Evolutionary conservation across 2,797 vertebrate genomes (phyloP).

Genomic region (Ficedula albicollis): DNA sequence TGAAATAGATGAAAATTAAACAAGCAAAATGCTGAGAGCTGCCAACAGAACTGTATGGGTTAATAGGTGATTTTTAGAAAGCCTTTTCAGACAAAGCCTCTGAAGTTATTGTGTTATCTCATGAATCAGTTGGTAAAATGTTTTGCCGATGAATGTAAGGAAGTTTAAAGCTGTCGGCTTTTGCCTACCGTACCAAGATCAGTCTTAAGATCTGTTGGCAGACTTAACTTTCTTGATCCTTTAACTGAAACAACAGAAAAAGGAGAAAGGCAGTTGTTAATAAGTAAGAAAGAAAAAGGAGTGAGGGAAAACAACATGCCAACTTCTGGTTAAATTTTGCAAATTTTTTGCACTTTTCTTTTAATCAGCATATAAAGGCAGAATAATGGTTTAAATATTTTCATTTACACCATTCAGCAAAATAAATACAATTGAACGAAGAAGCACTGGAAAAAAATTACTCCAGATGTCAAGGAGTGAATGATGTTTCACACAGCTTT

Average conservation of each 20-base stretch:
- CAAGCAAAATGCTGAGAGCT: slow-evolving; percentile 75
- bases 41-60: slow-evolving; percentile 82
- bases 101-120: slow-evolving; percentile 66
- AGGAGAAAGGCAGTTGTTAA: slow-evolving; percentile 83
- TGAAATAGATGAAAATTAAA: slow-evolving; percentile 68
- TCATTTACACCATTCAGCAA: slow-evolving; percentile 24
- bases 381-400: slow-evolving; percentile 44
- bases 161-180: slow-evolving; percentile 89
- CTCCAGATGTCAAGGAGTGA: slow-evolving; percentile 52
- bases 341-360: slow-evolving; percentile 8
- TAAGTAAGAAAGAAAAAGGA: slow-evolving; percentile 70
- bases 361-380: neutral
- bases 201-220: slow-evolving; percentile 99
- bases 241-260: slow-evolving; percentile 99
- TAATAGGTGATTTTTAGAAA: slow-evolving; percentile 74
- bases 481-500: slow-evolving; percentile 38
- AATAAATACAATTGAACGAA: slow-evolving; percentile 43
- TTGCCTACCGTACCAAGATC: slow-evolving; percentile 99
- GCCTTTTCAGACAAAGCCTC: slow-evolving; percentile 64
- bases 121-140: slow-evolving; percentile 74
- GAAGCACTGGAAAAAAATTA: slow-evolving; percentile 26
- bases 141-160: slow-evolving; percentile 76
- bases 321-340: slow-evolving; percentile 27
- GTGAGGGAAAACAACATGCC: slow-evolving; percentile 68
- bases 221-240: slow-evolving; percentile 99